Evolutionary conservation across 1,140 invertebrate genomes (phyloP), one percentile per base, ranked within the genome.

Genomic region (Bathynomus jamesi): DNA sequence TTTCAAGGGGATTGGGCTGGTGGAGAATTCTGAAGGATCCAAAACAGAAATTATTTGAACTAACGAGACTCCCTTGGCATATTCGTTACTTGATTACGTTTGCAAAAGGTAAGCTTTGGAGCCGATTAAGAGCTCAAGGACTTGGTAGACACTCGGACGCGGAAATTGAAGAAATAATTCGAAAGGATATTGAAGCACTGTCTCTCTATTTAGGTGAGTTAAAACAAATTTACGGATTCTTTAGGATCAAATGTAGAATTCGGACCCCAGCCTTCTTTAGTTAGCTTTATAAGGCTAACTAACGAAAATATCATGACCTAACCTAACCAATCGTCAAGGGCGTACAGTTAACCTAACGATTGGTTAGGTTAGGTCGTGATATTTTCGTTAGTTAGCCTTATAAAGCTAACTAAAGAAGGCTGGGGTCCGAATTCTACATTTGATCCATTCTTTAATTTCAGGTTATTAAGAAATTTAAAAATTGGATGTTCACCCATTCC

Each of bases 171-270:
- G 67, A 71, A 25, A 73, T 79, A 31, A 77, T 77, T 28, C 67
- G 29, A 29, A 64, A 70, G n/a, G 69, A 70, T 46, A 29, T 78
- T 21, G 61, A 77, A 61, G 77, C 77, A 3, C 72, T 79, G 5
- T 78, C 77, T 11, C 61, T 65, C 62, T 53, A 65, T 63, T 63
- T 61, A 24, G 83, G 83, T 81, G 46, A 40, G 17, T 40, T 40
- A 40, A 40, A 40, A 40, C 32, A 40, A 40, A 40, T 8, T 40
- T 8, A 8, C 17, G 7, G 17, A 40, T 40, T 40, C 7, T 40
- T 40, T 40, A n/a, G n/a, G n/a, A n/a, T n/a, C n/a, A n/a, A n/a
- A n/a, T n/a, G n/a, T n/a, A n/a, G n/a, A n/a, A n/a, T n/a, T n/a
- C n/a, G n/a, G n/a, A n/a, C n/a, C n/a, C n/a, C n/a, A n/a, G n/a